These are phyloP conservation scores for Mastomys coucha DNA, from an alignment of 2,113 vertebrate genomes.

Conservation along the genomic window DNA sequence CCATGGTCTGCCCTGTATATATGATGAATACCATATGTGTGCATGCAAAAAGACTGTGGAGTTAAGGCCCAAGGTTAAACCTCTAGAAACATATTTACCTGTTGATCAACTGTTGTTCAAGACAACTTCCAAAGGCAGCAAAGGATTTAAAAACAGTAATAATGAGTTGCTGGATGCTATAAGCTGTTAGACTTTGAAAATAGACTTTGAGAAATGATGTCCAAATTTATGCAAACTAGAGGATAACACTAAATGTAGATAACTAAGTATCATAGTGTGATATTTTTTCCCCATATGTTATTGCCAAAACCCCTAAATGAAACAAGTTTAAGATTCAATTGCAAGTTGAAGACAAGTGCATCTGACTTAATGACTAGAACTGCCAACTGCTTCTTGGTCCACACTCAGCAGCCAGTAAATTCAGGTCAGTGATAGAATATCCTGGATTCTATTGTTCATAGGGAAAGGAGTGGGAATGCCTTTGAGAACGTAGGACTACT, in stretches of 20 bases:
- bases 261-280: constrained; percentile 5
- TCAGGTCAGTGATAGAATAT: background rate
- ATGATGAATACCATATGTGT: background rate
- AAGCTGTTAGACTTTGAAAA: constrained; percentile 66
- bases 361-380: background rate
- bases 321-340: constrained; percentile 58
- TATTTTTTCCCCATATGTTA: constrained; percentile 9
- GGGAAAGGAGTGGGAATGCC: background rate
- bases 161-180: constrained; percentile 82
- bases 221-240: constrained; percentile 53
- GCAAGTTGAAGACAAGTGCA: constrained; percentile 24
- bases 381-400: constrained; percentile 36
- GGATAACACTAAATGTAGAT: constrained; percentile 50
- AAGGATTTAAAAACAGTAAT: constrained; percentile 83
- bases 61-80: constrained; percentile 61
- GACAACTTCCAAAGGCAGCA: constrained; percentile 88
- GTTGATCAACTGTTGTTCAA: constrained; percentile 83
- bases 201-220: constrained; percentile 44
- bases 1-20: constrained; percentile 69
- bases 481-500: background rate
- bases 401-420: background rate
- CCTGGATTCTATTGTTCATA: constrained; percentile 26
- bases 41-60: constrained; percentile 78
- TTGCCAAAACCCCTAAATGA: constrained; percentile 9
- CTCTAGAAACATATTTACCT: constrained; percentile 85